These are phyloP conservation scores for Falco peregrinus DNA, from an alignment of 2,797 vertebrate species.

Conservation along the genomic window DNA sequence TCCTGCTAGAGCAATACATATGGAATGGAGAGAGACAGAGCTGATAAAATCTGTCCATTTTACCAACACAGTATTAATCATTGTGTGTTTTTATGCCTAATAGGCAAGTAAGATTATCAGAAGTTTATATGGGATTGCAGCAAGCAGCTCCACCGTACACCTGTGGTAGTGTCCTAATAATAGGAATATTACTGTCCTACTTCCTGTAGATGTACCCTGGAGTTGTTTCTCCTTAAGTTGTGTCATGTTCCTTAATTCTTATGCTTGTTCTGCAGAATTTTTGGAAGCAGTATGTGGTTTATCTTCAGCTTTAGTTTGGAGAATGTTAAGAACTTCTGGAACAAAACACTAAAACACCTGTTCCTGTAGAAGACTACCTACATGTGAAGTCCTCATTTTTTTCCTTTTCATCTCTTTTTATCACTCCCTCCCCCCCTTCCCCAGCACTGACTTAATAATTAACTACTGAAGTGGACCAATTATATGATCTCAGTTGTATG, in stretches of 20 bases:
- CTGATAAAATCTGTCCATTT: not conserved
- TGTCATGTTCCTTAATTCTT: not conserved
- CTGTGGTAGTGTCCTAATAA: not conserved
- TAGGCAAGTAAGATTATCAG: not conserved
- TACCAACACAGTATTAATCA: not conserved
- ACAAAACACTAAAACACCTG: not conserved
- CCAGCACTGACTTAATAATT: constrained; percentile 19
- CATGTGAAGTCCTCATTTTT: not conserved
- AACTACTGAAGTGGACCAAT: constrained; percentile 18
- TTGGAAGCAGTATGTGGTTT: not conserved
- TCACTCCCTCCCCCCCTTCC: not conserved
- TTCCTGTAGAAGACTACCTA: not conserved
- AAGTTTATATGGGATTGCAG: not conserved
- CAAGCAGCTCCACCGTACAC: not conserved
- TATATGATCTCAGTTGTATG: constrained; percentile 26
- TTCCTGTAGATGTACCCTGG: not conserved
- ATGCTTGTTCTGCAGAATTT: not conserved
- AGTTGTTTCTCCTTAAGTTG: not conserved
- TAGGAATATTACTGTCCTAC: not conserved
- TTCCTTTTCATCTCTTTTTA: not conserved
- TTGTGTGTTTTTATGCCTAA: not conserved
- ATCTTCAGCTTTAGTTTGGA: not conserved
- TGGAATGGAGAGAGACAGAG: not conserved
- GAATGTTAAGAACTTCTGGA: not conserved
- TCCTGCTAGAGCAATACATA: not conserved